Percentiles rank a stretch among this genome's conserved stretches.
These are phyloP conservation scores for Acomys russatus DNA, from an alignment of 2,797 vertebrate species.

Conservation along the genomic window DNA sequence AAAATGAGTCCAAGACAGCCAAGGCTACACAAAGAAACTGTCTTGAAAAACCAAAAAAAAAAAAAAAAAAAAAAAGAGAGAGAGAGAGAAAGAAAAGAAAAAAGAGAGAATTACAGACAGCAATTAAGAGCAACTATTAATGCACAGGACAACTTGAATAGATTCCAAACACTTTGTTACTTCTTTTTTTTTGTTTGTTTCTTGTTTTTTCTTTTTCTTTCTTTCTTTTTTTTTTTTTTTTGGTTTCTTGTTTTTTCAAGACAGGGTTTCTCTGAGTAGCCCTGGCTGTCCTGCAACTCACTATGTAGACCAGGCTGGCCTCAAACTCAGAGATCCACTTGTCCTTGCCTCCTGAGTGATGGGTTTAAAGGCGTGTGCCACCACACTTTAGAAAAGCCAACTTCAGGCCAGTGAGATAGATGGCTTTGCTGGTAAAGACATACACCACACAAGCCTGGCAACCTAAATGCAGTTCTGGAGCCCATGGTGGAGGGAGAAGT, in stretches of 20 bases:
- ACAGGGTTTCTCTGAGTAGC: background rate
- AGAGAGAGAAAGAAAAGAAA: no score
- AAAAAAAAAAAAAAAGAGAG: no score
- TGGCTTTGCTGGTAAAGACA: background rate
- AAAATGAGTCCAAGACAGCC: no score
- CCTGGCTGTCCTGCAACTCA: background rate
- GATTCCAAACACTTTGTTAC: background rate
- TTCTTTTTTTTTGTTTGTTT: background rate
- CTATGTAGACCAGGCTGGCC: background rate
- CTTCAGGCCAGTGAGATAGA: background rate
- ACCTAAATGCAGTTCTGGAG: background rate
- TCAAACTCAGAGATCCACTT: background rate
- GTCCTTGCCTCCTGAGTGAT: background rate
- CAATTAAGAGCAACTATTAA: background rate
- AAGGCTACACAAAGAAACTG: no score
- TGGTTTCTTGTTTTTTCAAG: background rate
- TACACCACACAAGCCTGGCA: no score
- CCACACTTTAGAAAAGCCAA: background rate
- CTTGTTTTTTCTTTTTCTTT: no score
- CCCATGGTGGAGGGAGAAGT: background rate
- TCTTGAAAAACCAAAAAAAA: no score
- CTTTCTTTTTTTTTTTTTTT: no score
- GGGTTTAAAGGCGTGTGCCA: background rate
- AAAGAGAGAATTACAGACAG: background rate
- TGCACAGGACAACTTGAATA: background rate